Conservation (phyloP, 2,797 vertebrate genomes). For the Jordanella pulchra region DNA sequence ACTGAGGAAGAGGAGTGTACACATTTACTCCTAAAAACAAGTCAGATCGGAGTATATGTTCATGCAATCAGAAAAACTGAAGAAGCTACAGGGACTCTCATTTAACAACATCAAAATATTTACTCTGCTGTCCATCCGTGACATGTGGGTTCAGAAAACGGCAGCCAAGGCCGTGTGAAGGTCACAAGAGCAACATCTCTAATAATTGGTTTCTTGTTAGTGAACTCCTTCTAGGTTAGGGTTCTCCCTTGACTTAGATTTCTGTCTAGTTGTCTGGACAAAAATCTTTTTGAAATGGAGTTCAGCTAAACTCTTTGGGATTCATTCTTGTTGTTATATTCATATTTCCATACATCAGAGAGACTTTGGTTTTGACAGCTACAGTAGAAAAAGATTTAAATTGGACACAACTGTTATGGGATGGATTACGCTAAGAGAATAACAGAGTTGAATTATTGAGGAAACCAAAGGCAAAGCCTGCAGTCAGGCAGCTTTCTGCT, state of each 20-base stretch:
- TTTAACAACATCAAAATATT: constrained; percentile 23
- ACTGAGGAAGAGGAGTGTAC: too few relatives aligned
- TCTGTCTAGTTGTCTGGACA: too few relatives aligned
- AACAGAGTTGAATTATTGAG: neutral
- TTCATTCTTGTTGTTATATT: neutral
- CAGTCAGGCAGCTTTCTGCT: neutral
- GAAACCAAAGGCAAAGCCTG: neutral
- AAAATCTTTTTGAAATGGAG: too few relatives aligned
- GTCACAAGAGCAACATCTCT: constrained; percentile 16
- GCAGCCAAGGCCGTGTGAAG: constrained; percentile 7
- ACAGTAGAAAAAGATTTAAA: neutral
- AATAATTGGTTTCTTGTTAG: constrained; percentile 16
- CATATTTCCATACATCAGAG: neutral
- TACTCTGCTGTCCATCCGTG: constrained; percentile 16
- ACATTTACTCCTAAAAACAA: too few relatives aligned
- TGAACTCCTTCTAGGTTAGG: neutral
- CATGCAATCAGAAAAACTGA: neutral
- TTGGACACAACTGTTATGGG: neutral
- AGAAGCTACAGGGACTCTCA: constrained; percentile 7
- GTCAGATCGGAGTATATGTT: too few relatives aligned
- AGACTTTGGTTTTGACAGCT: neutral
- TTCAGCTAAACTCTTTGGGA: neutral
- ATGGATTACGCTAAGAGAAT: neutral
- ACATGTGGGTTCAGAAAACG: neutral
- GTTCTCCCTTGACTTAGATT: neutral